Evolutionary conservation across 2,113 vertebrate species (phyloP), one percentile per base, ranked within the genome.

Genomic region (Sturnus vulgaris): DNA sequence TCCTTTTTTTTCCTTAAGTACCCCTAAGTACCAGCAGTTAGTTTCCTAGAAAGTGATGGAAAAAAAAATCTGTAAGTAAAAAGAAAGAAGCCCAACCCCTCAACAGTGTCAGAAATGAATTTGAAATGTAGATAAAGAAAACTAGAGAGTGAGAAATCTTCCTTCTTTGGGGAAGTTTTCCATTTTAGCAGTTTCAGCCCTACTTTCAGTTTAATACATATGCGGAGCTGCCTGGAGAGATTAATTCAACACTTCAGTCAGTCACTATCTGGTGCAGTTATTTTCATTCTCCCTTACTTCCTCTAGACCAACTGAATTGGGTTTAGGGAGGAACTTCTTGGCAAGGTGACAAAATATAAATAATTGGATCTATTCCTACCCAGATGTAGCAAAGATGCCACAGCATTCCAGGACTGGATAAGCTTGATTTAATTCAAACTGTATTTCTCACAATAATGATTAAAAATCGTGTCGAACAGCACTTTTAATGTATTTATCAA

Each of bases 401-500:
- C 46, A 44, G 23, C 33, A 60, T 95, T 94, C 60, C 44, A 59
- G 47, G 31, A 53, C 33, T 77, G 69, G 65, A 69, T 44, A 14
- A 79, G 9, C 57, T 82, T 89, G 75, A 76, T 24, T 95, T 80
- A 72, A 94, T 94, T 88, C 31, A 68, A 92, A 80, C 20, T 83
- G 11, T 37, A 59, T 82, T 96, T 96, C 56, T 94, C 35, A 90
- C 28, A 95, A 76, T 81, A 66, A 89, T 75, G 6, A 31, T 19
- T 52, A 40, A 52, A 91, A 96, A 93, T 46, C n/a, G 57, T 77
- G 28, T 96, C 44, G 91, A 92, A 92, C 14, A 79, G 66, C 24
- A 75, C 59, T 96, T 95, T 68, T 35, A 57, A 71, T 65, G n/a
- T 96, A 75, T 94, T 95, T 96, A 80, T 96, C 72, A 82, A 91